Evolutionary conservation across 2,888 invertebrate species (phyloP).

Genomic region (Azorinus chamasolen): DNA sequence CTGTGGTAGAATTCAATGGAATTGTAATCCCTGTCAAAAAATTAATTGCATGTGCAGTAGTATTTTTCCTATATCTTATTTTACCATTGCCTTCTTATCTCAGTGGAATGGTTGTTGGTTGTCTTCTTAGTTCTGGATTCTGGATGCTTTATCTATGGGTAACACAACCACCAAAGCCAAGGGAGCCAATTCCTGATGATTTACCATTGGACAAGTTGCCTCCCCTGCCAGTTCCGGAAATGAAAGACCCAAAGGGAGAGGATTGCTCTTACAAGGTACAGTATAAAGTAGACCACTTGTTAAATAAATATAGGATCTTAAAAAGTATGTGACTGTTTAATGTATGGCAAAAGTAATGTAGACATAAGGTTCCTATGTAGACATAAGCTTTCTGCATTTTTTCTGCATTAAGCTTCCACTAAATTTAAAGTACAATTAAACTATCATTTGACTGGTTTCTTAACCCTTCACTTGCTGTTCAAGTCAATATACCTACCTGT

Average conservation of each 20-base stretch:
- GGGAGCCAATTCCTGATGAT: slow-evolving; percentile 64
- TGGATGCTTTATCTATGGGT: slow-evolving; percentile 77
- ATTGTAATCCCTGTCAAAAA: slow-evolving; percentile 58
- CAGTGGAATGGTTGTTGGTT: slow-evolving; percentile 79
- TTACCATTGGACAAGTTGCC: slow-evolving; percentile 77
- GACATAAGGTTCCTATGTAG: too few relatives aligned
- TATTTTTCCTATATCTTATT: slow-evolving; percentile 76
- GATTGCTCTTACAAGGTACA: slow-evolving; percentile 82
- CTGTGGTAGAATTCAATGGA: slow-evolving; percentile 4
- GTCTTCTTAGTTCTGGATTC: slow-evolving; percentile 67
- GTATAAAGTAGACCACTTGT: too few relatives aligned
- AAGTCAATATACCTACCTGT: too few relatives aligned
- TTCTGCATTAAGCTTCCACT: too few relatives aligned
- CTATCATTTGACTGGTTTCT: too few relatives aligned
- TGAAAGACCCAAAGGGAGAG: slow-evolving; percentile 73
- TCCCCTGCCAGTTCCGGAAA: slow-evolving; percentile 79
- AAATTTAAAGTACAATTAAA: too few relatives aligned
- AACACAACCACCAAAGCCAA: slow-evolving; percentile 66
- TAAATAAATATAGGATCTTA: too few relatives aligned
- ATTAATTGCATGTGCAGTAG: slow-evolving; percentile 47
- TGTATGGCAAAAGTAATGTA: too few relatives aligned
- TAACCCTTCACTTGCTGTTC: too few relatives aligned
- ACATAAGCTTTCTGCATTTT: too few relatives aligned
- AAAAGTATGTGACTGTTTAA: too few relatives aligned
- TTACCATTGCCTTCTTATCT: slow-evolving; percentile 82